Base-by-base conservation (phyloP, 2,113 vertebrate genomes). In the Campylomormyrus numenius region DNA sequence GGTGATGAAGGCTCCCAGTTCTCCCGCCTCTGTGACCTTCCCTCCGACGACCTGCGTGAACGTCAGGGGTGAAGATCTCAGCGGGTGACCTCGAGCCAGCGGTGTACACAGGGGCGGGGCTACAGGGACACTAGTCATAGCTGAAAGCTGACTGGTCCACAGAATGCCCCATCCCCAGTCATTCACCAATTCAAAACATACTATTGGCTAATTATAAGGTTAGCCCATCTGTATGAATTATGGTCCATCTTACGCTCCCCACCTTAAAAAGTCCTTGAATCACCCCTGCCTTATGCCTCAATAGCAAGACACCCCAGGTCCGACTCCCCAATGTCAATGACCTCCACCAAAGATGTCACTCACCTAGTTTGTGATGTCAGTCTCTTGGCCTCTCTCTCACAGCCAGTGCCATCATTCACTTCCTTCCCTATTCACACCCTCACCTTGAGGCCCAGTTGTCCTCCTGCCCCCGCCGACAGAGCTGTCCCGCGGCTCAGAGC, bases 1-100 rank as follows among this genome's bases (percentile, higher is more conserved):
- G 94, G 98, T 99, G 97, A 99, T 99, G 95, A 99, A 99, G 96
- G 98, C 98, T 95, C 98, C 98, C 89, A 99, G 97, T 93, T 97
- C 97, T 94, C 98, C 98, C 88, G 97, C 95, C 94, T 99, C 98
- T 84, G 98, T 99, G 95, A 99, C 96, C 96, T 99, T 98, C 77
- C 98, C 98, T 89, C 98, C 98, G 92, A 99, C 98, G 93, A 99
- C 98, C 98, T 99, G 89, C 88, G 91, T 15, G 90, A 0, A 70
- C 80, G 70, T 39, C 83, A 13, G 24, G 48, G 35, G 48, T 35
- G 49, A n/a, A 56, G 2, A 35, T 52, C n/a, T 52, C 27, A 35
- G 53, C 24, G 3, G 53, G 56, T 88, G 87, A 24, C 31, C 52
- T 45, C n/a, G 9, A 39, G 62, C n/a, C 62, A 66, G n/a, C 3